Evolutionary conservation across 2,113 vertebrate genomes (phyloP).

Genomic region (Campylomormyrus numenius): DNA sequence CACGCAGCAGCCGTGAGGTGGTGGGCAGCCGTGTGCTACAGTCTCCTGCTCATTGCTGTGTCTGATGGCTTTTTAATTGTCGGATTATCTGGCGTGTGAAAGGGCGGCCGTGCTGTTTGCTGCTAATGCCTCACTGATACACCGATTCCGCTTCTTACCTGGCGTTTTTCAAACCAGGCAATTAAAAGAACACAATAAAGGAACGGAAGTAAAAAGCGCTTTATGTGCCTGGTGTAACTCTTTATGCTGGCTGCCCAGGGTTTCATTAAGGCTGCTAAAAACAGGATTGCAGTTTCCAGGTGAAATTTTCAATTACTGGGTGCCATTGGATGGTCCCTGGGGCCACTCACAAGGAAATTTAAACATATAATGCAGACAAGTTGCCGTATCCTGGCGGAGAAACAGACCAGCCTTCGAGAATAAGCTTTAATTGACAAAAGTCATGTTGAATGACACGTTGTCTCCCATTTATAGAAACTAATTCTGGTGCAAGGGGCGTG

Average conservation of each 20-base stretch:
- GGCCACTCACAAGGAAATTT: slow-evolving; percentile 48
- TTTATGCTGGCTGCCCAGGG: not conserved
- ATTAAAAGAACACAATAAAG: not conserved
- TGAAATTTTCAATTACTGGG: slow-evolving; percentile 54
- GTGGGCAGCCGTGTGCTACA: not conserved
- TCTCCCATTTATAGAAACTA: slow-evolving; percentile 56
- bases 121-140: not conserved
- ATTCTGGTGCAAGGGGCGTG: slow-evolving; percentile 57
- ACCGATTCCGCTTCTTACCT: not conserved
- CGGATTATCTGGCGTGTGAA: not conserved
- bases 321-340: slow-evolving; percentile 29
- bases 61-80: slow-evolving; percentile 13
- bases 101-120: not conserved
- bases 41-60: not conserved
- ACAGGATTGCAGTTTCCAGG: slow-evolving; percentile 36
- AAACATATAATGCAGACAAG: slow-evolving; percentile 6
- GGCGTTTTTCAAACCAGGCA: not conserved
- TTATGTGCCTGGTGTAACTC: not conserved
- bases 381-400: not conserved
- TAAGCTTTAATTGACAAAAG: slow-evolving; percentile 42
- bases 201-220: not conserved
- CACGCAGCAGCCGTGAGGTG: not conserved
- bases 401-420: slow-evolving; percentile 30
- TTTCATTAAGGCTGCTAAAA: slow-evolving; percentile 37
- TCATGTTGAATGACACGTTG: slow-evolving; percentile 40